A percentile compares a stretch with the other conserved stretches of the same genome.
Conservation (phyloP, 1,140 invertebrate genomes). For the Drosophila pallidifrons region DNA sequence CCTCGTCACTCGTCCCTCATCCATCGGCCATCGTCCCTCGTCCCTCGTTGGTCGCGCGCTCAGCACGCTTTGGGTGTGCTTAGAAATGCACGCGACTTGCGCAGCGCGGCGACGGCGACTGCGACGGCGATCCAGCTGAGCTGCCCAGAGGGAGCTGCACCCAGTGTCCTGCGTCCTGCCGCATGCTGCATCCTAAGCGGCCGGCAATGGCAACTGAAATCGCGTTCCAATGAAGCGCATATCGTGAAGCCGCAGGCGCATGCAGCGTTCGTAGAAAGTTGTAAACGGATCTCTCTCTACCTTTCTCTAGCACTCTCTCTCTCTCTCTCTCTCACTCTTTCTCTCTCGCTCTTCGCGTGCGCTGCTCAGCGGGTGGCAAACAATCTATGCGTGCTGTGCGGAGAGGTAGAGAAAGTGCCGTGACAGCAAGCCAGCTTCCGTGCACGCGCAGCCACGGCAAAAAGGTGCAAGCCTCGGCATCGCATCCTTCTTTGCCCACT, state of each 20-base stretch:
- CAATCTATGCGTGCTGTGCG: constrained; percentile 46
- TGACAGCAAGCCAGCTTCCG: constrained; percentile 53
- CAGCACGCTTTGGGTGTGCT: constrained; percentile 38
- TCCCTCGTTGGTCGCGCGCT: constrained; percentile 36
- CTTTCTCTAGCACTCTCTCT: background rate
- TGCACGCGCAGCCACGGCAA: constrained; percentile 61
- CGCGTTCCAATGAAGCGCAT: constrained; percentile 67
- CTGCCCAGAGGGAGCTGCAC: constrained; percentile 49
- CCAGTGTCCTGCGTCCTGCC: constrained; percentile 21
- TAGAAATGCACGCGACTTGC: constrained; percentile 66
- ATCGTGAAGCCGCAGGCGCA: constrained; percentile 68
- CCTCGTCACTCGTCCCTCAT: background rate
- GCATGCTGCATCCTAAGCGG: background rate
- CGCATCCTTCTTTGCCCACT: background rate
- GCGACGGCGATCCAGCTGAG: constrained; percentile 30
- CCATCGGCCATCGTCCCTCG: background rate
- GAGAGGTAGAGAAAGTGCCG: constrained; percentile 22
- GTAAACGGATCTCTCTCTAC: constrained; percentile 17
- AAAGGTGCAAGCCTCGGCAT: constrained; percentile 42
- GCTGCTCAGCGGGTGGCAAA: constrained; percentile 55
- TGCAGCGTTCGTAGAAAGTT: constrained; percentile 60
- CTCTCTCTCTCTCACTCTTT: background rate
- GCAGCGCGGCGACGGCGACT: constrained; percentile 21
- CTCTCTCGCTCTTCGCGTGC: constrained; percentile 57
- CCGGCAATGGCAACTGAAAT: constrained; percentile 19